These are phyloP conservation scores for Sinocyclocheilus rhinocerous DNA, from an alignment of 2,113 vertebrate genomes.

Conservation along the genomic window DNA sequence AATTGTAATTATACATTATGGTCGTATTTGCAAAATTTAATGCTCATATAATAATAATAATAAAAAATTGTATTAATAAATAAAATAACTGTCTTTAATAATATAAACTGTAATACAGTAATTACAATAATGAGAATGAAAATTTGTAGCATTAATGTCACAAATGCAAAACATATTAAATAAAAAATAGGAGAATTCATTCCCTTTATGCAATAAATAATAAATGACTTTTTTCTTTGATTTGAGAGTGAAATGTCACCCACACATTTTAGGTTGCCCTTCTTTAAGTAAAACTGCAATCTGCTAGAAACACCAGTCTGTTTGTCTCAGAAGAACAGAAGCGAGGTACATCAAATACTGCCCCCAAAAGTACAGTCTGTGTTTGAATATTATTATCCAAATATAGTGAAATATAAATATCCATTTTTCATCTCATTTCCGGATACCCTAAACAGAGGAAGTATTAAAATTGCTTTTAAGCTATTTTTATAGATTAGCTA, in stretches of 20 bases:
- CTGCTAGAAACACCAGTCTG: not conserved
- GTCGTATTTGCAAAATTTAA: too few species aligned
- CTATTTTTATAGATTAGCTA: not conserved
- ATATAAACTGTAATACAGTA: too few species aligned
- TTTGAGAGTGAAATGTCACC: not conserved
- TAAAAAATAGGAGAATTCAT: not conserved
- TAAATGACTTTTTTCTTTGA: not conserved
- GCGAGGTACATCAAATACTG: constrained; percentile 10
- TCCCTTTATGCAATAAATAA: not conserved
- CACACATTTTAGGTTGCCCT: not conserved
- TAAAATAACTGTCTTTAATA: too few species aligned
- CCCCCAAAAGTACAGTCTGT: constrained; percentile 9
- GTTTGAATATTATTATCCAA: constrained; percentile 28
- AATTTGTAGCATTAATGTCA: not conserved
- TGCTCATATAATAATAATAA: too few species aligned
- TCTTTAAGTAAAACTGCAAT: not conserved
- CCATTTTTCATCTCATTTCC: constrained; percentile 19
- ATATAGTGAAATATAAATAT: constrained; percentile 36
- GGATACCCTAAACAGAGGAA: constrained; percentile 5
- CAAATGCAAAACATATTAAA: not conserved
- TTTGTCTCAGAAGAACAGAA: constrained; percentile 8
- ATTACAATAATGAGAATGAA: not conserved
- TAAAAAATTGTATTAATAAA: too few species aligned
- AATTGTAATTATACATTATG: too few species aligned
- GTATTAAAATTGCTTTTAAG: constrained; percentile 9